phyloP scores from a whole-genome alignment of 35 echinoderm and acorn worm species.

The Ophiothrix spiculata region DNA sequence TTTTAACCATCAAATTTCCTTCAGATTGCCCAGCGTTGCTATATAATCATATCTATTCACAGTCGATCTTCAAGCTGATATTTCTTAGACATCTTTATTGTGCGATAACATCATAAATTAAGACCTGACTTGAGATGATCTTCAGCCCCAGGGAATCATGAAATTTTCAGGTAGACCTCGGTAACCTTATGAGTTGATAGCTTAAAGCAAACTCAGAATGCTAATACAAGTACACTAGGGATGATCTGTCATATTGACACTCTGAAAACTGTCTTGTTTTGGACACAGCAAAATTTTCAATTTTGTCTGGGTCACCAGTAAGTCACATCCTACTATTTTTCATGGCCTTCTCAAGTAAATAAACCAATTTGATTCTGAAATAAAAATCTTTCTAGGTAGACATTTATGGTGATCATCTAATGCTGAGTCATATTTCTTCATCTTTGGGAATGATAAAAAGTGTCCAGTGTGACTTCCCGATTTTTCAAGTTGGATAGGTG shows the following conservation, averaged over 20 bases:
- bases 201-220: background rate
- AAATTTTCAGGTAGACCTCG: background rate
- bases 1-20: too few relatives aligned
- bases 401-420: too few relatives aligned
- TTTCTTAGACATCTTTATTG: background rate
- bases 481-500: too few relatives aligned
- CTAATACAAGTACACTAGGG: background rate
- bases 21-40: too few relatives aligned
- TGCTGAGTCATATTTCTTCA: too few relatives aligned
- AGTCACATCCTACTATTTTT: background rate
- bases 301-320: background rate
- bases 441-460: too few relatives aligned
- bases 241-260: background rate
- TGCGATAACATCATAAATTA: constrained; percentile 2
- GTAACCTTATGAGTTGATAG: background rate
- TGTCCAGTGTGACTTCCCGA: too few relatives aligned
- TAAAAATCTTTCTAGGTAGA: too few relatives aligned
- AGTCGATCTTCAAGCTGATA: background rate
- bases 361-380: too few relatives aligned
- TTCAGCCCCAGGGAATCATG: background rate
- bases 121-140: background rate
- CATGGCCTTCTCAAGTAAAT: background rate
- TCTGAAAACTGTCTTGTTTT: background rate
- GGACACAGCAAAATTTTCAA: background rate
- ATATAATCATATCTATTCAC: background rate